Evolutionary conservation across 2,113 vertebrate species (phyloP), one percentile per base, ranked within the genome.

Genomic region (Xiphophorus hellerii): DNA sequence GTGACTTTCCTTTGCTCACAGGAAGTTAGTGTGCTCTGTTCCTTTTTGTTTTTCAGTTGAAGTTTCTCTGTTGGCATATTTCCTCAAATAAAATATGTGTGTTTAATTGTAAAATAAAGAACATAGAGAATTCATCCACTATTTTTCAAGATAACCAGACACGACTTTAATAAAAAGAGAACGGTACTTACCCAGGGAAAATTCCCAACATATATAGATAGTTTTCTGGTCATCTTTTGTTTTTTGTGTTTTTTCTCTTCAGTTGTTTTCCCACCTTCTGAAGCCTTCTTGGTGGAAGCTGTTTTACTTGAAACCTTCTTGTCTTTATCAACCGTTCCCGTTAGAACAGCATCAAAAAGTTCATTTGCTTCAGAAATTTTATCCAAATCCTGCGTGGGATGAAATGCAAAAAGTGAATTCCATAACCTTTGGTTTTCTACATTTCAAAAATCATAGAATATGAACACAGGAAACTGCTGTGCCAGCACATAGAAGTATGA

Each of bases 151-250:
- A 11, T 22, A 3, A 33, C 4, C 14, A 37, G 31, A 2, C 11
- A 28, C 1, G 7, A 15, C 37, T 44, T 42, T 10, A 9, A 31
- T 30, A 51, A 22, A 27, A 42, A 42, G 11, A 54, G 31, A 17
- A 13, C n/a, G 15, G 20, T n/a, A 74, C 97, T 97, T 84, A 98
- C 97, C 98, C 97, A 98, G 77, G 96, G 96, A 81, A 99, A 98
- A 90, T 96, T 97, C 84, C 97, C 98, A 67, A 98, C 91, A 14
- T 98, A 98, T 66, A 98, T 93, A 0, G 96, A 93, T 0, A 95
- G 93, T 62, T 89, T 93, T 74, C 95, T 96, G 2, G 20, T 3
- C 77, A 92, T 93, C 4, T 92, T 90, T 44, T 91, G 88, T 39
- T 91, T 93, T 6, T 93, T 96, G 84, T 92, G 92, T 1, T 91